A percentile compares a stretch with the other conserved stretches of the same genome.
Evolutionary conservation across 2,888 invertebrate species (phyloP).

Genomic region (Tillus elongatus): DNA sequence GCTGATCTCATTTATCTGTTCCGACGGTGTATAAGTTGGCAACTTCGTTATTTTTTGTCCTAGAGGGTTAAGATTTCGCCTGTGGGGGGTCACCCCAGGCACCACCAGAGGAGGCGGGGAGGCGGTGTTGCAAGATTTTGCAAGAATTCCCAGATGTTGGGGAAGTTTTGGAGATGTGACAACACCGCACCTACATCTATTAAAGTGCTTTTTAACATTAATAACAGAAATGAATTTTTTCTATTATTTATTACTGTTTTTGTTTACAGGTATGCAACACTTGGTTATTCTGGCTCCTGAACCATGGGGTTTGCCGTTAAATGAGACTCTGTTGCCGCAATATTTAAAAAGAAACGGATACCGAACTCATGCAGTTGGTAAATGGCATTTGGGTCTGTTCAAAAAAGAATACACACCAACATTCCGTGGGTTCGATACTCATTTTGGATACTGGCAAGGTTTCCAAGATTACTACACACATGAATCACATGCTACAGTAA

Average conservation of each 20-base stretch:
- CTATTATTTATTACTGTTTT: background rate
- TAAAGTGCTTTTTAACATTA: too few species aligned
- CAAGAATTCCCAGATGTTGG: too few species aligned
- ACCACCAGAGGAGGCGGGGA: too few species aligned
- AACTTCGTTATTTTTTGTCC: too few species aligned
- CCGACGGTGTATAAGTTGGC: too few species aligned
- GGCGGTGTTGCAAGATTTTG: too few species aligned
- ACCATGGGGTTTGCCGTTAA: constrained; percentile 62
- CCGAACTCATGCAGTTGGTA: constrained; percentile 67
- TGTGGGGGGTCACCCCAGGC: too few species aligned
- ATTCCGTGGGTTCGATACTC: constrained; percentile 67
- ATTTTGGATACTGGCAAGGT: constrained; percentile 79
- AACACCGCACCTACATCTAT: too few species aligned
- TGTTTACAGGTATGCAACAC: constrained; percentile 58
- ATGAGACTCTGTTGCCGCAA: constrained; percentile 49
- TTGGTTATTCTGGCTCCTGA: constrained; percentile 59
- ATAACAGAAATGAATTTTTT: too few species aligned
- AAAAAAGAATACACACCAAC: constrained; percentile 61
- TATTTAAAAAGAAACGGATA: constrained; percentile 62
- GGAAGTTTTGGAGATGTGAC: too few species aligned
- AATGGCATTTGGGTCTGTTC: constrained; percentile 81
- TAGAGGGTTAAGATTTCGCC: too few species aligned
- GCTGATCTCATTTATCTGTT: too few species aligned
- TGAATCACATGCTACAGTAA: constrained; percentile 44
- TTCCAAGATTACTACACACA: constrained; percentile 73